Base-by-base conservation (phyloP, 2,797 vertebrate genomes). In the Pangasius macronema region DNA sequence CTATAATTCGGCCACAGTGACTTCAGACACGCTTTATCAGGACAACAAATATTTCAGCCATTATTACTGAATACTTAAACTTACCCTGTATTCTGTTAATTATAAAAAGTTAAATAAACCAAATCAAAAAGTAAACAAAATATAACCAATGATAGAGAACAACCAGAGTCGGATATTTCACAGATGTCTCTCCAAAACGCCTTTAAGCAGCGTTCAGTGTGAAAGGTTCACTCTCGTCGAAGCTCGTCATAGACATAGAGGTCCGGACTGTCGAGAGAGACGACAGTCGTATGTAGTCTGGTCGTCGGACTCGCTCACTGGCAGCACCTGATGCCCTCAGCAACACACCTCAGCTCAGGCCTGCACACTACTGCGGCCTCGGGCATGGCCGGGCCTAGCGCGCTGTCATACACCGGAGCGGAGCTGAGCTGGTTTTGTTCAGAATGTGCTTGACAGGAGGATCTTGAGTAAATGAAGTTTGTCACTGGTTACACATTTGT, bases 271-370 rank as follows among this genome's bases (percentile, higher is more conserved):
- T n/a, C n/a, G n/a, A n/a, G n/a, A n/a, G n/a, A n/a, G n/a, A n/a
- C n/a, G n/a, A n/a, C n/a, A n/a, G n/a, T n/a, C n/a, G n/a, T n/a
- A n/a, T n/a, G n/a, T n/a, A n/a, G n/a, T n/a, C n/a, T n/a, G n/a
- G n/a, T n/a, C n/a, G n/a, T n/a, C n/a, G n/a, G n/a, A n/a, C n/a
- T n/a, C n/a, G n/a, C n/a, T n/a, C 89, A 30, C 92, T 95, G 94
- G 94, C 94, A 96, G 93, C 89, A 88, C 91, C 94, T 94, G 61
- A 87, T 92, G 14, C 93, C 94, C 89, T 93, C 36, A 90, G 87
- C 88, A 91, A 86, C 93, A 94, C 95, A 96, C 95, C 95, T 95
- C 94, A 94, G 92, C 94, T 94, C 92, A 94, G 93, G 93, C 91
- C 91, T 90, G 87, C 92, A 93, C 92, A 92, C 88, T 70, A 93